Conservation (phyloP, 2,113 vertebrate species). For the Phylloscopus trochilus region DNA sequence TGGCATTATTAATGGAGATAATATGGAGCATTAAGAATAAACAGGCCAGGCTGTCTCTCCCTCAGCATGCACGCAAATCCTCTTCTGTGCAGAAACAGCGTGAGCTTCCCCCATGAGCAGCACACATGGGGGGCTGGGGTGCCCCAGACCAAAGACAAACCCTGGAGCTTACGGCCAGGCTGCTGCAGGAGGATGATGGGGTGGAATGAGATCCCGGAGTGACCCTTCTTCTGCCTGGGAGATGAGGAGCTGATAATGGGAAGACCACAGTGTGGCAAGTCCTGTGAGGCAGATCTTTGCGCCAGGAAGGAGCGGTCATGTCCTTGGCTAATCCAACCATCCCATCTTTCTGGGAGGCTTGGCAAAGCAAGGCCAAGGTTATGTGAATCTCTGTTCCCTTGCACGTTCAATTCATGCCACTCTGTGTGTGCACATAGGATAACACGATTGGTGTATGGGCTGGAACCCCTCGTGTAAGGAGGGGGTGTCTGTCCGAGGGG, state of each 20-base stretch:
- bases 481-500: background rate
- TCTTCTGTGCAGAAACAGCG: background rate
- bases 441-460: fast-evolving
- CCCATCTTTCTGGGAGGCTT: background rate
- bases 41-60: slow-evolving; percentile 34
- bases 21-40: slow-evolving; percentile 64
- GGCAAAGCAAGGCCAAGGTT: background rate
- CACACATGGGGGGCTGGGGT: background rate
- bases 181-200: background rate
- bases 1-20: slow-evolving; percentile 68
- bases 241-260: background rate
- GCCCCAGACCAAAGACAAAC: background rate
- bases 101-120: background rate
- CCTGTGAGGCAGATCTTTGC: background rate
- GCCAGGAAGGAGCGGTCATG: background rate
- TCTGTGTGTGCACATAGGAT: fast-evolving
- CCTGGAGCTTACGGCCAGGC: fast-evolving
- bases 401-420: fast-evolving
- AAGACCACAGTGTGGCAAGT: background rate
- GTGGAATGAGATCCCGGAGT: background rate
- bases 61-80: slow-evolving; percentile 32
- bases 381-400: background rate
- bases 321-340: background rate
- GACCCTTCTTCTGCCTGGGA: background rate
- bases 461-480: background rate